Evolutionary conservation across 2,888 invertebrate species (phyloP).

Genomic region (Parelbella ahira): DNA sequence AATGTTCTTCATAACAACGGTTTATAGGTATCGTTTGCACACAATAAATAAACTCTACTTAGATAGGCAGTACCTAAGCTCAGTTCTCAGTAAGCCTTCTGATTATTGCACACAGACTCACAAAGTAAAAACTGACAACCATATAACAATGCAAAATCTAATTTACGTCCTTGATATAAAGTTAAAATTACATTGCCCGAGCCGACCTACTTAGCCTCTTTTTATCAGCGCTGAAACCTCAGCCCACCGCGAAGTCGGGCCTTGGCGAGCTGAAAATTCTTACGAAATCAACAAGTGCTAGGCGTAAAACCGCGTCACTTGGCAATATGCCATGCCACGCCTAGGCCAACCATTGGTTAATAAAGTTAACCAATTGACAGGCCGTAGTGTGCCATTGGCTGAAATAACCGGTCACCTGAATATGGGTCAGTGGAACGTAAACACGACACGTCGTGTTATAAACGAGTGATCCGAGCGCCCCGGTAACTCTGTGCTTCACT

Average conservation of each 20-base stretch:
- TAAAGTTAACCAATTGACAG: slow-evolving; percentile 78
- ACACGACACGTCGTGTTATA: slow-evolving; percentile 16
- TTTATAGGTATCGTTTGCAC: too few species aligned
- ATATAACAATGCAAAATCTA: slow-evolving; percentile 3
- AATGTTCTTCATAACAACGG: too few species aligned
- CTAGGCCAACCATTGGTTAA: slow-evolving; percentile 77
- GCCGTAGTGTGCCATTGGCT: slow-evolving; percentile 66
- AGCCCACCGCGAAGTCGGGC: slow-evolving; percentile 15
- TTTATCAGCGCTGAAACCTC: slow-evolving; percentile 11
- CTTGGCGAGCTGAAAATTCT: slow-evolving; percentile 34
- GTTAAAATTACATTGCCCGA: slow-evolving; percentile 12
- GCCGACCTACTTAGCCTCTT: slow-evolving; percentile 16
- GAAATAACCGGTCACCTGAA: slow-evolving; percentile 63
- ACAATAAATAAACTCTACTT: too few species aligned
- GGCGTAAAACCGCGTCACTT: slow-evolving; percentile 58
- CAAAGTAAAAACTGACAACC: neutral
- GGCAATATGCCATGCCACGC: slow-evolving; percentile 78
- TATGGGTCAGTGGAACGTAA: slow-evolving; percentile 51
- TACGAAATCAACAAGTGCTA: slow-evolving; percentile 62
- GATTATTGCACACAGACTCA: too few species aligned
- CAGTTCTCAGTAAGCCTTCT: too few species aligned
- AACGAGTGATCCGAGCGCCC: slow-evolving; percentile 13
- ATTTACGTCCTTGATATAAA: slow-evolving; percentile 10
- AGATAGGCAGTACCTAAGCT: too few species aligned
- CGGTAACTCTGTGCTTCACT: slow-evolving; percentile 2